These are phyloP conservation scores for Ennomos quercinarius DNA, from an alignment of 2,888 invertebrate species.

Conservation along the genomic window DNA sequence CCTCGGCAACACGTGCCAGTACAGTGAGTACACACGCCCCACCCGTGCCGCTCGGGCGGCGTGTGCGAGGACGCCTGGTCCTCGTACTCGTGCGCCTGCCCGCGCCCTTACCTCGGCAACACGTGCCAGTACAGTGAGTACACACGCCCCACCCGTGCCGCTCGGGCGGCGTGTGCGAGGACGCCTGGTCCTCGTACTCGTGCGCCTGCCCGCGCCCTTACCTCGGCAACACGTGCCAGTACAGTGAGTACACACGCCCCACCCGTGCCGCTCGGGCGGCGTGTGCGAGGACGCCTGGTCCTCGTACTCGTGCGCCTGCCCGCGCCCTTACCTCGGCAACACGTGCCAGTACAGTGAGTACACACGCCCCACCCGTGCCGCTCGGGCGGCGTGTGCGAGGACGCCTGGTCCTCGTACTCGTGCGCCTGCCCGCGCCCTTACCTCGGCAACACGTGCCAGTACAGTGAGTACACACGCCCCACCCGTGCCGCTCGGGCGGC, in stretches of 20 bases:
- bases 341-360: constrained; percentile 94
- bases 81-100: constrained; percentile 93
- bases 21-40: constrained; percentile 90
- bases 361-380: constrained; percentile 92
- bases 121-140: constrained; percentile 94
- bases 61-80: constrained; percentile 96
- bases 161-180: constrained; percentile 94
- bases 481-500: constrained; percentile 94
- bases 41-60: constrained; percentile 94
- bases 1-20: constrained; percentile 94
- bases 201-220: constrained; percentile 93
- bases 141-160: constrained; percentile 92
- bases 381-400: constrained; percentile 94
- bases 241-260: constrained; percentile 90
- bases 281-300: constrained; percentile 96
- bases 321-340: constrained; percentile 91
- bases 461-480: constrained; percentile 90
- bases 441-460: constrained; percentile 94
- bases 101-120: constrained; percentile 91
- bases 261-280: constrained; percentile 94
- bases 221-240: constrained; percentile 94
- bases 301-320: constrained; percentile 93
- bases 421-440: constrained; percentile 93
- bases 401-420: constrained; percentile 94
- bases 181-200: constrained; percentile 94